Evolutionary conservation across 2,797 vertebrate genomes (phyloP).

Genomic region (Zenarchopterus dispar): DNA sequence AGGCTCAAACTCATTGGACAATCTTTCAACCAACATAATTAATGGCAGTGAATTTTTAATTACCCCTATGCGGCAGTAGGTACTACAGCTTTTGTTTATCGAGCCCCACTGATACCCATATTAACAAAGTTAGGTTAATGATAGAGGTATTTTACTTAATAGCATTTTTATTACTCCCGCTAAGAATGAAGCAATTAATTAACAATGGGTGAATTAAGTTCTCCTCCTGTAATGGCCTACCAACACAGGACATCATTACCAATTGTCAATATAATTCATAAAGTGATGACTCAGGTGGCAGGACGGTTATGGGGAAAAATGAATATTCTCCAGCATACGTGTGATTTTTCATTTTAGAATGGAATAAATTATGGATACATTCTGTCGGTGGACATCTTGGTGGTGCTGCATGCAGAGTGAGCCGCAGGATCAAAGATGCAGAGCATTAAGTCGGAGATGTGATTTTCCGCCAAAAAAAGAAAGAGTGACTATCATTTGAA

Average conservation of each 20-base stretch:
- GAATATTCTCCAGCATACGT: conserved; percentile 63
- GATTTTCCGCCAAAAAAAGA: conserved; percentile 14
- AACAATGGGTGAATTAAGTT: conserved; percentile 81
- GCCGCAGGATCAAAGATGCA: conserved; percentile 59
- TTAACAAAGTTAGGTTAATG: conserved; percentile 88
- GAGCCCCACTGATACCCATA: conserved; percentile 84
- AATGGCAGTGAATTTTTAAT: conserved; percentile 83
- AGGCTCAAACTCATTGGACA: conserved; percentile 67
- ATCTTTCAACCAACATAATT: conserved; percentile 75
- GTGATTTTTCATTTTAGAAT: conserved; percentile 73
- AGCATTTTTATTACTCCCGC: conserved; percentile 87
- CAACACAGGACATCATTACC: conserved; percentile 83
- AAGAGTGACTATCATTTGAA: conserved; percentile 51
- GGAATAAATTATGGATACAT: conserved; percentile 76
- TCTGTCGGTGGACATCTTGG: conserved; percentile 63
- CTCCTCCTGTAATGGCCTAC: conserved; percentile 80
- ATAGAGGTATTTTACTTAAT: conserved; percentile 88
- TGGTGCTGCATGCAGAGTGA: conserved; percentile 67
- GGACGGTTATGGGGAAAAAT: conserved; percentile 54
- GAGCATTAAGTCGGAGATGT: conserved; percentile 36
- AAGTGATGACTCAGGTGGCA: conserved; percentile 69
- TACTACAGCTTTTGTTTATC: conserved; percentile 83
- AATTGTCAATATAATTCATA: conserved; percentile 82
- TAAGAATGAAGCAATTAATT: conserved; percentile 86
- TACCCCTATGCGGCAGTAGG: conserved; percentile 72